Evolutionary conservation across 2,797 vertebrate genomes (phyloP).

Genomic region (Eutrigla gurnardus): DNA sequence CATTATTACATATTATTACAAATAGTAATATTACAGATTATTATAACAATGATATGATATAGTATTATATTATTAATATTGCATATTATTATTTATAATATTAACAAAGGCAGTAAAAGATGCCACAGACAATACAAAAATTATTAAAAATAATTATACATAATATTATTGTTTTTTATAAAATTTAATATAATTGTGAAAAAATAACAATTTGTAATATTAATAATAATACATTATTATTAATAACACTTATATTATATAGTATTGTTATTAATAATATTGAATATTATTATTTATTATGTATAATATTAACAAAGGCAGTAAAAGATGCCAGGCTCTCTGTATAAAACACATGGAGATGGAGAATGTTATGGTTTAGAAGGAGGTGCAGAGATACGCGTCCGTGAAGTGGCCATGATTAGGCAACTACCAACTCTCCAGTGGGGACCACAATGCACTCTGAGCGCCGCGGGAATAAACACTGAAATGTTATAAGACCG

Average conservation of each 20-base stretch:
- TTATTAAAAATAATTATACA: no score
- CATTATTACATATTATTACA: neutral
- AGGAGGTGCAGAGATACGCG: slow-evolving; percentile 28
- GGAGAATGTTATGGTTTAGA: neutral
- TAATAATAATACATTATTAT: neutral
- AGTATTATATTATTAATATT: neutral
- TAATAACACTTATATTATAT: neutral
- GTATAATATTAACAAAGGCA: neutral
- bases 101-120: no score
- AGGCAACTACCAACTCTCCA: slow-evolving; percentile 45
- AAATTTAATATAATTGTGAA: no score
- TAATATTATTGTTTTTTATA: no score
- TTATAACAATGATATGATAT: neutral
- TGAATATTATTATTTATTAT: no score
- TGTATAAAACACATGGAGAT: neutral
- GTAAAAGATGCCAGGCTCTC: neutral
- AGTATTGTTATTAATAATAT: neutral
- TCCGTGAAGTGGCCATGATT: slow-evolving; percentile 51
- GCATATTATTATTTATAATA: no score
- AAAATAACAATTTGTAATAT: no score
- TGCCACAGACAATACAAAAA: no score
- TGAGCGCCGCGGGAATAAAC: no score
- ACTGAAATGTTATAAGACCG: neutral
- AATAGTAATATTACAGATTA: neutral
- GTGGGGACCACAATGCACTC: neutral